phyloP scores from a whole-genome alignment of 1,140 invertebrate genomes.

The Hormaphis cornu region DNA sequence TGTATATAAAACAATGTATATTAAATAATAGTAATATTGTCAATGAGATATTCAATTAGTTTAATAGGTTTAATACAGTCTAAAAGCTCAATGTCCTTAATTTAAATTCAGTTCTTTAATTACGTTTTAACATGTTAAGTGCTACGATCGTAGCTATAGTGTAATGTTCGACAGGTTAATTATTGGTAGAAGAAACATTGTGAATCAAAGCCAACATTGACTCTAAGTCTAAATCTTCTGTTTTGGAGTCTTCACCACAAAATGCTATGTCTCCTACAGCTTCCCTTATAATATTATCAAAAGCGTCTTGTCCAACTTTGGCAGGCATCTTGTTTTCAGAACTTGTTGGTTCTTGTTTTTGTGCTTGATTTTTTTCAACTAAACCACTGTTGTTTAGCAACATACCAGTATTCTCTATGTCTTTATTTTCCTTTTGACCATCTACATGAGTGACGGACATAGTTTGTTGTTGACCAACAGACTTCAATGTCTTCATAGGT shows the following conservation, averaged over 20 bases:
- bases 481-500: neutral
- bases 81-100: no score
- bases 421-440: neutral
- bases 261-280: neutral
- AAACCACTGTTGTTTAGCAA: neutral
- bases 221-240: constrained; percentile 27
- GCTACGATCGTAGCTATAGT: no score
- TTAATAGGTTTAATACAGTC: no score
- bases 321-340: neutral
- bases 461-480: neutral
- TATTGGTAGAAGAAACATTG: constrained; percentile 17
- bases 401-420: neutral
- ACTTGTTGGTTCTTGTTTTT: neutral
- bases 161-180: no score
- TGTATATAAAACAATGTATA: no score
- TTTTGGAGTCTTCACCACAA: neutral
- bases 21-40: no score
- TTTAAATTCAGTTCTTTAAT: no score
- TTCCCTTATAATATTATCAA: neutral
- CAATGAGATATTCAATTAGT: no score
- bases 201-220: constrained; percentile 33
- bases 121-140: no score
- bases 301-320: neutral
- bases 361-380: neutral
- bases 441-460: neutral